phyloP scores from a whole-genome alignment of 2,888 invertebrate genomes.

The Caradrina clavipalpis region DNA sequence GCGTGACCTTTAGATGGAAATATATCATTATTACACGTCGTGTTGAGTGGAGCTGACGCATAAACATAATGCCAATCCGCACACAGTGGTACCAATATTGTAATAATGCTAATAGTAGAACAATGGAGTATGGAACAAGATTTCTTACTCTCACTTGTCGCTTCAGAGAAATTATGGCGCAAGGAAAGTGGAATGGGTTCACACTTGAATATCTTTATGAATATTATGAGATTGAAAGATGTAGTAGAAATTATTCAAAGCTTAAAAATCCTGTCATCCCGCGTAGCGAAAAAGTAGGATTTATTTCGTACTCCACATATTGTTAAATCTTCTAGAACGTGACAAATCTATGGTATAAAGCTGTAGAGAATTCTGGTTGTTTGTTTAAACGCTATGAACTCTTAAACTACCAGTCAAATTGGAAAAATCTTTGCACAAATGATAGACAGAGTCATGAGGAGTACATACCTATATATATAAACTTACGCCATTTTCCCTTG shows the following conservation, averaged over 20 bases:
- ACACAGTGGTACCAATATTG: conserved; percentile 4
- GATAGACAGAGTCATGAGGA: too few relatives aligned
- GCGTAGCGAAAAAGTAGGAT: conserved; percentile 18
- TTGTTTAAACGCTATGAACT: too few relatives aligned
- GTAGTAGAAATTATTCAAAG: conserved; percentile 39
- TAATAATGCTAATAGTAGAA: neutral
- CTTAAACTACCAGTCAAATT: too few relatives aligned
- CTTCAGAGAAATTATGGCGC: conserved; percentile 1
- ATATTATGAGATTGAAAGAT: conserved; percentile 17
- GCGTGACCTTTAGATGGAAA: conserved; percentile 49
- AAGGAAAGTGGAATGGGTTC: conserved; percentile 6
- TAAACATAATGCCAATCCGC: conserved; percentile 18
- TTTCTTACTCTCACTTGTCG: conserved; percentile 18
- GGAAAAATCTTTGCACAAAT: too few relatives aligned
- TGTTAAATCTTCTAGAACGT: conserved; percentile 29
- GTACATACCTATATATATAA: too few relatives aligned
- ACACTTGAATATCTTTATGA: conserved; percentile 24
- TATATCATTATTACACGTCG: conserved; percentile 50
- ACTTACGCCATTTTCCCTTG: too few relatives aligned
- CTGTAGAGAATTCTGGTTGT: too few relatives aligned
- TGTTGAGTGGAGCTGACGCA: conserved; percentile 45
- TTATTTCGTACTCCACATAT: conserved; percentile 38
- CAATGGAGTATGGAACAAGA: conserved; percentile 4
- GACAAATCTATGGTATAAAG: conserved; percentile 25
- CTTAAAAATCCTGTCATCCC: conserved; percentile 25